These are phyloP conservation scores for Bombylius major DNA, from an alignment of 2,888 invertebrate species.

Conservation along the genomic window DNA sequence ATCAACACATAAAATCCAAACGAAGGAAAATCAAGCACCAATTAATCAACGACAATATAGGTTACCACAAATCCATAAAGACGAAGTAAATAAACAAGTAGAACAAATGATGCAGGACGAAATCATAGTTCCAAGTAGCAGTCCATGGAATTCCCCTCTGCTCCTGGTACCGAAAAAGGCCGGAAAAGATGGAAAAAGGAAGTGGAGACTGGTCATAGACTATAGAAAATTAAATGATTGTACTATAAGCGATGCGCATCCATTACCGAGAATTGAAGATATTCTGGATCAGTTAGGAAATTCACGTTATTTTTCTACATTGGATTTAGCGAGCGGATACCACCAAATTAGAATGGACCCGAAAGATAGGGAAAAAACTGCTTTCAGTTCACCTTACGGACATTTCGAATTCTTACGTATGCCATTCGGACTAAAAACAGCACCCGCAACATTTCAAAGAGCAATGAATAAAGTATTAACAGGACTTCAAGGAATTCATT, in stretches of 20 bases:
- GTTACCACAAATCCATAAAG: not conserved
- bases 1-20: not conserved
- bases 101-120: slow-evolving; percentile 19
- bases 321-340: slow-evolving; percentile 30
- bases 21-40: not conserved
- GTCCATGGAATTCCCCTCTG: slow-evolving; percentile 13
- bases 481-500: slow-evolving; percentile 20
- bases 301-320: slow-evolving; percentile 24
- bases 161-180: not conserved
- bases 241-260: slow-evolving; percentile 8
- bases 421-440: not conserved
- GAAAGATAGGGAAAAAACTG: slow-evolving; percentile 10
- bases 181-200: not conserved
- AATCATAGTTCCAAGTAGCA: slow-evolving; percentile 19
- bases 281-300: slow-evolving; percentile 13
- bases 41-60: not conserved
- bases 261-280: slow-evolving; percentile 10
- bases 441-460: slow-evolving; percentile 16
- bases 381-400: slow-evolving; percentile 9
- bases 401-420: slow-evolving; percentile 23
- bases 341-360: slow-evolving; percentile 25
- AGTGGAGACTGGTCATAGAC: not conserved
- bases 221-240: slow-evolving; percentile 6
- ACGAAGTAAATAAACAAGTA: too few species aligned
- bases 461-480: slow-evolving; percentile 28